Conservation (phyloP, 1,140 invertebrate species). For the Orchestia grillus region DNA sequence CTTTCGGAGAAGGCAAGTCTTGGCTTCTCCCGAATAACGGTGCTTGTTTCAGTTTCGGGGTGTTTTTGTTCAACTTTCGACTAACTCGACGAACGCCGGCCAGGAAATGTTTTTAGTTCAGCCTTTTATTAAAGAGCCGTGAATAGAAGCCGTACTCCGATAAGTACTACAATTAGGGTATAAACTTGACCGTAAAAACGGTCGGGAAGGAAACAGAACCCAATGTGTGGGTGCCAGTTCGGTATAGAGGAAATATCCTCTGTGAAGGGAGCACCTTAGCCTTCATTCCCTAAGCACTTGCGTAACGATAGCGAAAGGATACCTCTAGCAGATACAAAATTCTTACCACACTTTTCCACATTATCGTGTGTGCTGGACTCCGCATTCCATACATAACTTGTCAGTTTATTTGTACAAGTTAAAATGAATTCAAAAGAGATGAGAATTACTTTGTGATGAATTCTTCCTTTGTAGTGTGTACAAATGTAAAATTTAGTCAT, state of each 20-base stretch:
- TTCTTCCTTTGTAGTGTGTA: no score
- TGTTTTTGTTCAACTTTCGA: background rate
- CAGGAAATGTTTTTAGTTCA: background rate
- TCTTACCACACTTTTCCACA: background rate
- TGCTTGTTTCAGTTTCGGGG: background rate
- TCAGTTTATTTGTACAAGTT: background rate
- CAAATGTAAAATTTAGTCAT: no score
- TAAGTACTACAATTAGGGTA: conserved; percentile 2
- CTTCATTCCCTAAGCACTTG: background rate
- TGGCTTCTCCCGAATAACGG: background rate
- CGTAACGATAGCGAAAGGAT: background rate
- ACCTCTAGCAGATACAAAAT: background rate
- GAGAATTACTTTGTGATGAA: no score
- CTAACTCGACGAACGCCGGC: background rate
- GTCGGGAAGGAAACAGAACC: background rate
- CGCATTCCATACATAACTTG: background rate
- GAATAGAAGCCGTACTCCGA: background rate
- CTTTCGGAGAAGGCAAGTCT: background rate
- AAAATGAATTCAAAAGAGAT: no score
- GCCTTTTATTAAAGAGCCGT: background rate
- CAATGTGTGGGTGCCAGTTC: background rate
- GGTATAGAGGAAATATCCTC: background rate
- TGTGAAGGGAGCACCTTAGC: background rate
- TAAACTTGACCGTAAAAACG: background rate
- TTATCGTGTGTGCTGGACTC: background rate